Percentiles rank a stretch among this genome's conserved stretches.
phyloP scores from a whole-genome alignment of 2,888 invertebrate species.

The Salpingus planirostris region DNA sequence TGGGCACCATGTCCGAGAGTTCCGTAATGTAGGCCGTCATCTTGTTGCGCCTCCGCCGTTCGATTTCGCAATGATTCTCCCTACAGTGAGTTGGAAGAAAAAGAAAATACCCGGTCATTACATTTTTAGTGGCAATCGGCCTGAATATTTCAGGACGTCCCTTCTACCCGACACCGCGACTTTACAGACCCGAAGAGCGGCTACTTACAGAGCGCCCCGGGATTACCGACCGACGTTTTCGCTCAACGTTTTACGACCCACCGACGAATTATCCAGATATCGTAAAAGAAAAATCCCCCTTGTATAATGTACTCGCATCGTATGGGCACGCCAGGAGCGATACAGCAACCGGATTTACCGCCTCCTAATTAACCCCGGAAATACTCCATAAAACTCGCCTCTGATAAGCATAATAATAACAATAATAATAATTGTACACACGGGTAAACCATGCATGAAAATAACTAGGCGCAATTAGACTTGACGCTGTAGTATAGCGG shows the following conservation, averaged over 20 bases:
- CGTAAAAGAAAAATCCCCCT: too few relatives aligned
- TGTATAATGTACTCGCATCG: too few relatives aligned
- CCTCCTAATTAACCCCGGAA: too few relatives aligned
- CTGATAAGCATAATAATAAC: slow-evolving; percentile 13
- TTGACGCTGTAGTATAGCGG: too few relatives aligned
- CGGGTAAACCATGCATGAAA: slow-evolving; percentile 18
- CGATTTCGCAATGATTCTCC: slow-evolving; percentile 99
- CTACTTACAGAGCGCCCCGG: slow-evolving; percentile 11
- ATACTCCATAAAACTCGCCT: too few relatives aligned
- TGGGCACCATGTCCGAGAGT: slow-evolving; percentile 98
- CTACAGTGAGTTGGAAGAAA: slow-evolving; percentile 55
- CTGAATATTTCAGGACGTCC: slow-evolving; percentile 8
- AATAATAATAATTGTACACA: too few relatives aligned
- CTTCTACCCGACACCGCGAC: slow-evolving; percentile 2
- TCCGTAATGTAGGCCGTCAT: slow-evolving; percentile 99
- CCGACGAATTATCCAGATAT: slow-evolving; percentile 27
- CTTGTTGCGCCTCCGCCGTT: slow-evolving; percentile 95
- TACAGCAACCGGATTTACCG: too few relatives aligned
- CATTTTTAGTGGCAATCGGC: slow-evolving; percentile 19
- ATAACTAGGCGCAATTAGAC: slow-evolving; percentile 14
- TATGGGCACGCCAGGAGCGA: too few relatives aligned
- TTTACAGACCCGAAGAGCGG: slow-evolving; percentile 7
- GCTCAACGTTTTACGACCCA: slow-evolving; percentile 28
- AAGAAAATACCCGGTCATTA: slow-evolving; percentile 35
- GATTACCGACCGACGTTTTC: slow-evolving; percentile 13